These are phyloP conservation scores for Dendroctonus valens DNA, from an alignment of 1,140 invertebrate genomes.

Conservation along the genomic window DNA sequence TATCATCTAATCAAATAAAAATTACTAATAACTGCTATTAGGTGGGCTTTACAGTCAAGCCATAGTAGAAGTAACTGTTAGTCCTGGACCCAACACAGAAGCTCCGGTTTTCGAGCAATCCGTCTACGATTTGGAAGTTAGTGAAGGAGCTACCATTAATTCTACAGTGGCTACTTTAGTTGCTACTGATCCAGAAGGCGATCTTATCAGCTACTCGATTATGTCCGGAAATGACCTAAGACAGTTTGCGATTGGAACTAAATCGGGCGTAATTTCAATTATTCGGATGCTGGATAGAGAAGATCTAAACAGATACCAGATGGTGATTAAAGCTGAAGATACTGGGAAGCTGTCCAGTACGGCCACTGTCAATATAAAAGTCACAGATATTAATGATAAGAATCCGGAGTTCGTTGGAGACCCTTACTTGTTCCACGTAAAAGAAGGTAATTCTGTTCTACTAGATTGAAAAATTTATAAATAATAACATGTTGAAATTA, in stretches of 20 bases:
- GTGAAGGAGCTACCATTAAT: constrained; percentile 82
- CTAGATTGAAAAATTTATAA: background rate
- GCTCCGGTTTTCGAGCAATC: constrained; percentile 77
- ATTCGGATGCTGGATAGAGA: constrained; percentile 82
- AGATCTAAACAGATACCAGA: constrained; percentile 78
- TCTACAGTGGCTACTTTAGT: constrained; percentile 73
- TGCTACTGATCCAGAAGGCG: constrained; percentile 84
- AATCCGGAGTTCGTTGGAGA: constrained; percentile 77
- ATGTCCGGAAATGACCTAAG: constrained; percentile 80
- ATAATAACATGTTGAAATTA: constrained; percentile 5
- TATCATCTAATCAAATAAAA: background rate
- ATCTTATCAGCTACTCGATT: constrained; percentile 81
- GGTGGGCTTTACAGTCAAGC: constrained; percentile 73
- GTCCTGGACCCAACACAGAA: constrained; percentile 80
- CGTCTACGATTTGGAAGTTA: constrained; percentile 82
- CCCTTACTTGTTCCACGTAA: constrained; percentile 78
- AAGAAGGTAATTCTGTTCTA: constrained; percentile 59
- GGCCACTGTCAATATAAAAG: constrained; percentile 81
- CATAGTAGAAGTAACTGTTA: constrained; percentile 78
- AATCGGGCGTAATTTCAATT: constrained; percentile 78
- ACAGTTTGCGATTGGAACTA: constrained; percentile 81
- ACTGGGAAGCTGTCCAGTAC: constrained; percentile 77
- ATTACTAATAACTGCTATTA: background rate
- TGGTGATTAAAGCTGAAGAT: constrained; percentile 84
- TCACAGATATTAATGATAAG: constrained; percentile 89